Evolutionary conservation across 2,888 invertebrate genomes (phyloP).

Genomic region (Epiblema foenella): DNA sequence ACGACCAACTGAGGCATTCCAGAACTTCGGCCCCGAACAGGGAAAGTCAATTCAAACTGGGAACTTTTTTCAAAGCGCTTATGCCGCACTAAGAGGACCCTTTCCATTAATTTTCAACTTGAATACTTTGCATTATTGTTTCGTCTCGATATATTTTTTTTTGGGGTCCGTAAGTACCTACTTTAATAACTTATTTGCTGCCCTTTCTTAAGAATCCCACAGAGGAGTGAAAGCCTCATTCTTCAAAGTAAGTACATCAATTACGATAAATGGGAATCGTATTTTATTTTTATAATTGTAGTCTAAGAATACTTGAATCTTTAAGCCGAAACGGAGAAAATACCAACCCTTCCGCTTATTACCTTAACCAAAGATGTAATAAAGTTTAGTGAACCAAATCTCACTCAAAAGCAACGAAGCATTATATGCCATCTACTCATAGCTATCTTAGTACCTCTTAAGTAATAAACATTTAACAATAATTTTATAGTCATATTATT

Average conservation of each 20-base stretch:
- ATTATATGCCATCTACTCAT: conserved; percentile 49
- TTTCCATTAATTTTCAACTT: conserved; percentile 61
- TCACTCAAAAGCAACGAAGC: conserved; percentile 56
- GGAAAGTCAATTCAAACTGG: conserved; percentile 75
- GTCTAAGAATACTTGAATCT: background rate
- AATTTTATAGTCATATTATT: no score
- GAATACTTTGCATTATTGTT: conserved; percentile 51
- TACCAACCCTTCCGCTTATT: conserved; percentile 44
- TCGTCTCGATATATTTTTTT: conserved; percentile 32
- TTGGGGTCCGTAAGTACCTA: conserved; percentile 19
- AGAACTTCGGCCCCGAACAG: conserved; percentile 68
- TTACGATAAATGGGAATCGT: conserved; percentile 25
- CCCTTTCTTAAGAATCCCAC: conserved; percentile 30
- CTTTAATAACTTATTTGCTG: conserved; percentile 23
- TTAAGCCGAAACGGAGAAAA: conserved; percentile 15
- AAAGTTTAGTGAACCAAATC: conserved; percentile 64
- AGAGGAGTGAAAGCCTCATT: conserved; percentile 16
- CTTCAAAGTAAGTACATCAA: conserved; percentile 18
- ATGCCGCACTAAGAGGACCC: conserved; percentile 58
- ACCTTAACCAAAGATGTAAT: conserved; percentile 59
- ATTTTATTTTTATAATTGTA: conserved; percentile 1
- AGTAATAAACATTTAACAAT: conserved; percentile 7
- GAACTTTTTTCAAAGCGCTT: conserved; percentile 69
- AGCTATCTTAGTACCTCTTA: conserved; percentile 16
- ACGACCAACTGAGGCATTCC: conserved; percentile 58